Conservation (phyloP, 23 tunicate species). For the Diplosoma virens region DNA sequence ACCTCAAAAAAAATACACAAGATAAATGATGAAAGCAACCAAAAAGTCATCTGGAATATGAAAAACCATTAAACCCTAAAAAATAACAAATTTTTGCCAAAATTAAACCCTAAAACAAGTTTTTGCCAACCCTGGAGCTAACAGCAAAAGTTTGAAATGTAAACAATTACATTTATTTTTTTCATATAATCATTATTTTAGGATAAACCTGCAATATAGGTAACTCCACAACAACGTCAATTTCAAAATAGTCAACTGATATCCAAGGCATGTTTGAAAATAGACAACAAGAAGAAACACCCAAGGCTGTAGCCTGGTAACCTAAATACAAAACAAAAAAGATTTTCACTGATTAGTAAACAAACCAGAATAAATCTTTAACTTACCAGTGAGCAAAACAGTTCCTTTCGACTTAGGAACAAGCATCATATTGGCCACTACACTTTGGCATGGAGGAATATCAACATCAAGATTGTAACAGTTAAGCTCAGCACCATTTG, state of each 20-base stretch:
- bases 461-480: slow-evolving; percentile 33
- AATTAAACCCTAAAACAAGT: no score
- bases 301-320: slow-evolving; percentile 50
- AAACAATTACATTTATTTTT: no score
- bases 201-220: slow-evolving; percentile 62
- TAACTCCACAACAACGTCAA: slow-evolving; percentile 50
- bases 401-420: slow-evolving; percentile 37
- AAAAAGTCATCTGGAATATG: no score
- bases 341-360: no score
- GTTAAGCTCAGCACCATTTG: slow-evolving; percentile 3
- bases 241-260: slow-evolving; percentile 36
- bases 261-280: slow-evolving; percentile 52
- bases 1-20: no score
- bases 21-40: no score
- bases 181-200: no score
- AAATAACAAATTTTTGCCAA: no score
- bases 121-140: no score
- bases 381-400: slow-evolving; percentile 31
- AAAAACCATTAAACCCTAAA: no score
- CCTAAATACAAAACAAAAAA: slow-evolving; percentile 23
- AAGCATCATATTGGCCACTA: slow-evolving; percentile 25
- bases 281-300: slow-evolving; percentile 42
- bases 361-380: not conserved
- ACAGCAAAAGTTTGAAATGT: no score
- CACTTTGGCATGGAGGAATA: slow-evolving; percentile 28